These are phyloP conservation scores for Fistularia commersonii DNA, from an alignment of 2,797 vertebrate species.

Conservation along the genomic window DNA sequence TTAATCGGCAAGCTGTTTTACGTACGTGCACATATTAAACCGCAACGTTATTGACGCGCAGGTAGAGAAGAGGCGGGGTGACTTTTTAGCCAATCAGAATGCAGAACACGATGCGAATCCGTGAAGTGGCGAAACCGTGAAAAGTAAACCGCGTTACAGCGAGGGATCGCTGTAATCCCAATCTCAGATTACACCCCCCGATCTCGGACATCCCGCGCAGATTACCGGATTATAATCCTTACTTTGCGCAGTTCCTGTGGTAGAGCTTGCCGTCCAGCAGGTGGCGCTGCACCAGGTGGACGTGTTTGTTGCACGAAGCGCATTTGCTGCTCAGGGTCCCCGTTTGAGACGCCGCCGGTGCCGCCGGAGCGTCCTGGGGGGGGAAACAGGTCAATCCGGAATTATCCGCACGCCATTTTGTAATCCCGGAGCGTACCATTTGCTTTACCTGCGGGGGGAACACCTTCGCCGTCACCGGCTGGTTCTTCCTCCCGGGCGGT, in stretches of 20 bases:
- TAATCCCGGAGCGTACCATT: background rate
- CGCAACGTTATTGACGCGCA: no score
- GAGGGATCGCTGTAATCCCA: no score
- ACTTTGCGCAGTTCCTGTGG: constrained; percentile 96
- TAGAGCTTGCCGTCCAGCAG: constrained; percentile 91
- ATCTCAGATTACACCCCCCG: no score
- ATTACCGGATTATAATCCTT: constrained; percentile 15
- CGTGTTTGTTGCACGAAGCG: constrained; percentile 78
- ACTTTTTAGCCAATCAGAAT: no score
- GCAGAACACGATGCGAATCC: no score
- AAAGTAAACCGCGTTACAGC: no score
- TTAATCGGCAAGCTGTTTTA: no score
- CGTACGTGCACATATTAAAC: no score
- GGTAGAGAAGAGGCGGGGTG: no score
- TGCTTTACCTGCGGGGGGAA: constrained; percentile 50
- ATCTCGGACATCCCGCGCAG: no score
- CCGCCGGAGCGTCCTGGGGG: constrained; percentile 45
- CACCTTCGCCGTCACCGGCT: constrained; percentile 60
- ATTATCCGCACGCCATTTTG: background rate
- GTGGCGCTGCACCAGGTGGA: constrained; percentile 94
- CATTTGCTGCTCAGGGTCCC: constrained; percentile 79
- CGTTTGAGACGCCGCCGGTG: constrained; percentile 43
- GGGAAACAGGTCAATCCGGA: background rate
- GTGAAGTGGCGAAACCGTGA: no score
- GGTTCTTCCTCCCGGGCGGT: constrained; percentile 80